Evolutionary conservation across 2,888 invertebrate species (phyloP), one percentile per base, ranked within the genome.

Genomic region (Candidula unifasciata): DNA sequence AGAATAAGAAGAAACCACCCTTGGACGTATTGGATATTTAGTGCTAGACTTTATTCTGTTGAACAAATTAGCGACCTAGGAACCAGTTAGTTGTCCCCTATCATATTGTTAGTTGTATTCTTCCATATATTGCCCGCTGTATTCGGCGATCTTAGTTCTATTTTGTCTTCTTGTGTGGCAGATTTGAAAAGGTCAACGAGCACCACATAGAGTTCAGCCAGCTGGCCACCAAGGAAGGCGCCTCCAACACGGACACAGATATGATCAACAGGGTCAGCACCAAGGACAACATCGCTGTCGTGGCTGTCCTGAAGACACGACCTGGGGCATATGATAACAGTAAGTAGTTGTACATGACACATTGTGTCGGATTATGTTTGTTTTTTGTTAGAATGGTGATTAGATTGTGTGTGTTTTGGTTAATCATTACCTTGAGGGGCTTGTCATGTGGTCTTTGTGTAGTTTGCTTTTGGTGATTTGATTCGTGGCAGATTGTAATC

Each of bases 241-340:
- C 98, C 77, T 97, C 98, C 76, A 98, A 99, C 94, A 84, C 84
- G 10, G 84, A 84, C 68, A 84, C 84, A 2, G 98, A 99, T 94
- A 99, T 99, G 98, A 95, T 99, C 92, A 99, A 99, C 94, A 95
- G 99, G 90, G 99, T 99, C 78, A 99, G 99, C 98, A 98, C 99
- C 82, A 98, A 98, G 87, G 99, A 99, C 95, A 99, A 99, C 95
- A 99, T 99, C 91, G 99, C 98, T 8, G 95, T 99, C 89, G 98
- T 98, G 30, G 99, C 99, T 8, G 95, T 99, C 89, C 95, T 99
- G 83, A 97, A 97, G 94, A 98, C 98, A 71, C 98, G 97, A 92
- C 97, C 98, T 93, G 97, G 96, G 80, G 97, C 98, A 18, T 99
- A 91, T 89, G 92, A 93, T 68, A 90, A 91, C 86, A 91, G 92